phyloP scores from a whole-genome alignment of 2,797 vertebrate species.

The Rhinophrynus dorsalis region DNA sequence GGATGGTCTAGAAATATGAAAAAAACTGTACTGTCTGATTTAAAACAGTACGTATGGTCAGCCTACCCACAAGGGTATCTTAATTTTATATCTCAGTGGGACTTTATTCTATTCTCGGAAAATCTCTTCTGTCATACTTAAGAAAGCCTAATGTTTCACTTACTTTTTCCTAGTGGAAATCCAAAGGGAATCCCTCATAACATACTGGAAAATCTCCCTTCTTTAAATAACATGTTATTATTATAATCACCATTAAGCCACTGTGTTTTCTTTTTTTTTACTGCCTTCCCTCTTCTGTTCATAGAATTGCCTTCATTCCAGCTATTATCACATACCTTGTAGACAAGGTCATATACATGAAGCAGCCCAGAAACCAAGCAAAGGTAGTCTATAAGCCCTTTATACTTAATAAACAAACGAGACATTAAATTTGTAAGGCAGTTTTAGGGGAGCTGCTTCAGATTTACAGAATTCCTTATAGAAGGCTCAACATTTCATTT shows the following conservation, averaged over 20 bases:
- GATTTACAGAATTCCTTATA: conserved; percentile 55
- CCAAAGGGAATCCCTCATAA: conserved; percentile 60
- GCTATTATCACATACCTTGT: conserved; percentile 22
- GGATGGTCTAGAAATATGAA: too few relatives aligned
- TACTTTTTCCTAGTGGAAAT: too few relatives aligned
- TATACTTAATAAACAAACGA: conserved; percentile 46
- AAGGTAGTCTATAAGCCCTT: conserved; percentile 46
- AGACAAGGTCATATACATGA: conserved; percentile 38
- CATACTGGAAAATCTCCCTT: conserved; percentile 1
- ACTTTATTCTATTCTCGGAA: too few relatives aligned
- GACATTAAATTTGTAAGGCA: conserved; percentile 46
- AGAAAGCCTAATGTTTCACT: too few relatives aligned
- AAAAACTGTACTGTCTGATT: too few relatives aligned
- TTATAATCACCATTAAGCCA: conserved; percentile 34
- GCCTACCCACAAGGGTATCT: too few relatives aligned
- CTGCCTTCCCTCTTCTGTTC: background rate
- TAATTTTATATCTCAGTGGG: too few relatives aligned
- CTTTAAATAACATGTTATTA: conserved; percentile 56
- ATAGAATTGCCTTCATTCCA: background rate
- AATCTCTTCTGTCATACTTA: too few relatives aligned
- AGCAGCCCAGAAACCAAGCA: conserved; percentile 36
- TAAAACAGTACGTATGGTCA: too few relatives aligned
- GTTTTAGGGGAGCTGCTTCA: conserved; percentile 50
- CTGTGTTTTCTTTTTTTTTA: conserved; percentile 3
- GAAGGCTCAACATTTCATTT: conserved; percentile 46